Evolutionary conservation across 1,140 invertebrate genomes (phyloP).

Genomic region (Dendroctonus valens): DNA sequence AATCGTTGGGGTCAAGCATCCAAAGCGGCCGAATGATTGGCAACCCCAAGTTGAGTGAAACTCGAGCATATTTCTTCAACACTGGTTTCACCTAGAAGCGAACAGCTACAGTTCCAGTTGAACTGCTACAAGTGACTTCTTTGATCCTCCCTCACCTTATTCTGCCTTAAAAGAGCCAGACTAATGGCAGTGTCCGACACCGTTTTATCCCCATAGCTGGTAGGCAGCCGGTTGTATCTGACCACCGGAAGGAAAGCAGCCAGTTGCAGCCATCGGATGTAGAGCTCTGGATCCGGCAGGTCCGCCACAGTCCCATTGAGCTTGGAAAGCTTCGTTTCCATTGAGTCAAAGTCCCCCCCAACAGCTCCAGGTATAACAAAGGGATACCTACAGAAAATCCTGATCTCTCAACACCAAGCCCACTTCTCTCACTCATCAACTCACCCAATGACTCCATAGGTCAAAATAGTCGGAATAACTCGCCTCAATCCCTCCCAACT

Average conservation of each 20-base stretch:
- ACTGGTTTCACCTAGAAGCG: constrained; percentile 64
- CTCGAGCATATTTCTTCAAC: constrained; percentile 70
- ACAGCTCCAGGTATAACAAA: constrained; percentile 92
- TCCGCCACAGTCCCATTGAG: constrained; percentile 52
- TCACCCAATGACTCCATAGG: constrained; percentile 75
- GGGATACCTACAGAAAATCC: constrained; percentile 61
- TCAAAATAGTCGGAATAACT: constrained; percentile 82
- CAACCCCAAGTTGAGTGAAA: constrained; percentile 75
- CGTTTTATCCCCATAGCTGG: constrained; percentile 76
- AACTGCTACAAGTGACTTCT: too few relatives aligned
- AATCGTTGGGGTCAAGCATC: constrained; percentile 85
- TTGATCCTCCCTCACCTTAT: constrained; percentile 54
- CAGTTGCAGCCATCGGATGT: constrained; percentile 91
- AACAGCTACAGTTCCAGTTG: neutral
- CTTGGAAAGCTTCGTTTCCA: constrained; percentile 56
- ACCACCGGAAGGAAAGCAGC: constrained; percentile 91
- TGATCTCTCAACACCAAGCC: neutral
- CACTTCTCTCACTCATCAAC: neutral
- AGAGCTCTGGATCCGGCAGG: constrained; percentile 82
- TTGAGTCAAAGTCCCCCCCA: constrained; percentile 75
- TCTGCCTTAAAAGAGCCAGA: constrained; percentile 72
- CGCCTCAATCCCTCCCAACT: constrained; percentile 85
- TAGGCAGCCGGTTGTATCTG: constrained; percentile 86
- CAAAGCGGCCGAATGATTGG: constrained; percentile 86
- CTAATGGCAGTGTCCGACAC: constrained; percentile 75